Evolutionary conservation across 2,797 vertebrate species (phyloP).

Genomic region (Protonibea diacanthus): DNA sequence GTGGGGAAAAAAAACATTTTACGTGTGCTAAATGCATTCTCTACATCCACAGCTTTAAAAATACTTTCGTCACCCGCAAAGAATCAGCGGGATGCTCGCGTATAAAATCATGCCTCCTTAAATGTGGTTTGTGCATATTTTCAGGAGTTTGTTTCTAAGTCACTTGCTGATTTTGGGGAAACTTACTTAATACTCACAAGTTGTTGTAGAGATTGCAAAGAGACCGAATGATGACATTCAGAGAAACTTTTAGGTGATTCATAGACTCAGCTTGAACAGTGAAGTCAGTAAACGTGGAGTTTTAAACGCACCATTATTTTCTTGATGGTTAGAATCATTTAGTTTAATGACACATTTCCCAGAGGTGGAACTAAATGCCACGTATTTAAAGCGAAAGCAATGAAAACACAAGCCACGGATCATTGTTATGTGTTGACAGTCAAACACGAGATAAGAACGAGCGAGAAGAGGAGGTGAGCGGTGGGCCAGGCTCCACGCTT

Average conservation of each 20-base stretch:
- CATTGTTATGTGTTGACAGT: neutral
- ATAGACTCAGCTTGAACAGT: neutral
- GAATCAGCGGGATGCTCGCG: constrained; percentile 29
- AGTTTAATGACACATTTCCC: neutral
- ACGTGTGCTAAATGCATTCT: constrained; percentile 25
- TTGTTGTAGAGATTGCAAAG: constrained; percentile 6
- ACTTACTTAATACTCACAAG: neutral
- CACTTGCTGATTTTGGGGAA: constrained; percentile 4
- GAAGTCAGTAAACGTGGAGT: neutral
- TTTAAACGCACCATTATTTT: neutral
- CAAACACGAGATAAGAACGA: constrained; percentile 16
- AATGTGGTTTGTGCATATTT: constrained; percentile 13
- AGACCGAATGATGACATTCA: constrained; percentile 39
- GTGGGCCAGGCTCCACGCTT: neutral
- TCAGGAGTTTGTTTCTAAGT: constrained; percentile 16
- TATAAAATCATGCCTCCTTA: neutral
- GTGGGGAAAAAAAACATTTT: constrained; percentile 41
- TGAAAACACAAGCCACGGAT: neutral
- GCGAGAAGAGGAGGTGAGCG: neutral
- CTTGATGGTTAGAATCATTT: neutral
- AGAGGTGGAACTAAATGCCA: neutral
- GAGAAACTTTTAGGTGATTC: constrained; percentile 8
- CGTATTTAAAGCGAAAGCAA: neutral
- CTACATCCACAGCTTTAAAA: constrained; percentile 4
- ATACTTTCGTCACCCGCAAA: constrained; percentile 36